Percentiles rank a stretch among this genome's conserved stretches.
phyloP scores from a whole-genome alignment of 2,888 invertebrate species.

The Blera fallax region DNA sequence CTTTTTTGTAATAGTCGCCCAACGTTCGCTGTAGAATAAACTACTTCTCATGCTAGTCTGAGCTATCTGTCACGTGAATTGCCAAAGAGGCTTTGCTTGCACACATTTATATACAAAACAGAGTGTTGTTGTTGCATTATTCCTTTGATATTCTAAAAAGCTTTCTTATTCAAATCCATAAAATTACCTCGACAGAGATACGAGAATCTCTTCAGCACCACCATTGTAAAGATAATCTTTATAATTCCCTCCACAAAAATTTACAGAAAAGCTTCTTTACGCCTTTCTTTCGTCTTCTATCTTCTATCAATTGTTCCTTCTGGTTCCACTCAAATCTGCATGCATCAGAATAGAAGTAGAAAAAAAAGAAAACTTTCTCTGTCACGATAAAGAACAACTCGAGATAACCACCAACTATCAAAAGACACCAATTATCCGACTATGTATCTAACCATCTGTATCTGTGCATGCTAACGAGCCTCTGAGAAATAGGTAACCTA shows the following conservation, averaged over 20 bases:
- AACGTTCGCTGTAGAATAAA: background rate
- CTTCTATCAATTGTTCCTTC: background rate
- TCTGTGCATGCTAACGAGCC: background rate
- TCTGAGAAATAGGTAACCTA: slow-evolving; percentile 63
- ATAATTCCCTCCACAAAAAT: background rate
- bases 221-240: background rate
- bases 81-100: background rate
- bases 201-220: background rate
- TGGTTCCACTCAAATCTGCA: background rate
- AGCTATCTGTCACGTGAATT: background rate
- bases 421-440: slow-evolving; percentile 3
- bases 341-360: background rate
- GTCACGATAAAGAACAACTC: slow-evolving; percentile 27
- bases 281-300: background rate
- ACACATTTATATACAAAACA: background rate
- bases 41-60: background rate
- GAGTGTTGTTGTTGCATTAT: background rate
- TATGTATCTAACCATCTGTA: slow-evolving; percentile 12
- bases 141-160: background rate
- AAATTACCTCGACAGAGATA: background rate
- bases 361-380: slow-evolving; percentile 44
- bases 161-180: background rate
- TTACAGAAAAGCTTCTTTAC: background rate
- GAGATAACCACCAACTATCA: background rate
- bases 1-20: background rate